phyloP scores from a whole-genome alignment of 2,888 invertebrate species.

The Lathronympha strigana region DNA sequence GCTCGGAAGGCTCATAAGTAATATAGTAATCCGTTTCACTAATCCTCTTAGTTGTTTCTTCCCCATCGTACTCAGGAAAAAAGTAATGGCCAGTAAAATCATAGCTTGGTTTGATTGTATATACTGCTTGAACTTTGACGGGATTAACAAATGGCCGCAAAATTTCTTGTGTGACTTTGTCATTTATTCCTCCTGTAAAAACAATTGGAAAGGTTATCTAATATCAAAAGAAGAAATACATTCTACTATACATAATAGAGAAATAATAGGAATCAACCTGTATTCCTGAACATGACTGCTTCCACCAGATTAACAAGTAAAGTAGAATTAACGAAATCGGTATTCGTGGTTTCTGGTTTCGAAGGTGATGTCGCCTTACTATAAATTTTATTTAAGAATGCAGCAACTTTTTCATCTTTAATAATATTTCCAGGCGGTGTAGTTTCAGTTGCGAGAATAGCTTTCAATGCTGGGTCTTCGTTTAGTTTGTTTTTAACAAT shows the following conservation, averaged over 20 bases:
- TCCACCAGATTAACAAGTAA: slow-evolving; percentile 75
- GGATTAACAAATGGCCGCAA: slow-evolving; percentile 57
- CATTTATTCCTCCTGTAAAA: slow-evolving; percentile 57
- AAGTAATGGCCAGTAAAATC: slow-evolving; percentile 77
- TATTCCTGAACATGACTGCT: slow-evolving; percentile 74
- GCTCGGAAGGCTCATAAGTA: slow-evolving; percentile 54
- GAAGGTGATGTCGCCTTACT: slow-evolving; percentile 63
- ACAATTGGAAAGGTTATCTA: slow-evolving; percentile 43
- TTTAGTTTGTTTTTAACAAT: slow-evolving; percentile 69
- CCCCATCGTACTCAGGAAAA: slow-evolving; percentile 69
- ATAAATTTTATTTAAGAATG: slow-evolving; percentile 68
- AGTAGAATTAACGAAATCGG: slow-evolving; percentile 71
- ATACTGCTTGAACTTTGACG: slow-evolving; percentile 68
- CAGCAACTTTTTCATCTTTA: slow-evolving; percentile 66
- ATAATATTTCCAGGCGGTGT: slow-evolving; percentile 54
- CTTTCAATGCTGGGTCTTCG: slow-evolving; percentile 66
- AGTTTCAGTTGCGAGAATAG: slow-evolving; percentile 57
- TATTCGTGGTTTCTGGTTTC: slow-evolving; percentile 56
- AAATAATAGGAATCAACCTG: slow-evolving; percentile 53
- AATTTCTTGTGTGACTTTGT: slow-evolving; percentile 49
- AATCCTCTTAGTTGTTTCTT: slow-evolving; percentile 55
- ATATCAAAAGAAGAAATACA: not conserved
- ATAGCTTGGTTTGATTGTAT: slow-evolving; percentile 61
- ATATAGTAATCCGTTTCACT: slow-evolving; percentile 68
- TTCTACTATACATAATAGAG: not conserved